These are phyloP conservation scores for Alca torda DNA, from an alignment of 2,797 vertebrate genomes.

Conservation along the genomic window DNA sequence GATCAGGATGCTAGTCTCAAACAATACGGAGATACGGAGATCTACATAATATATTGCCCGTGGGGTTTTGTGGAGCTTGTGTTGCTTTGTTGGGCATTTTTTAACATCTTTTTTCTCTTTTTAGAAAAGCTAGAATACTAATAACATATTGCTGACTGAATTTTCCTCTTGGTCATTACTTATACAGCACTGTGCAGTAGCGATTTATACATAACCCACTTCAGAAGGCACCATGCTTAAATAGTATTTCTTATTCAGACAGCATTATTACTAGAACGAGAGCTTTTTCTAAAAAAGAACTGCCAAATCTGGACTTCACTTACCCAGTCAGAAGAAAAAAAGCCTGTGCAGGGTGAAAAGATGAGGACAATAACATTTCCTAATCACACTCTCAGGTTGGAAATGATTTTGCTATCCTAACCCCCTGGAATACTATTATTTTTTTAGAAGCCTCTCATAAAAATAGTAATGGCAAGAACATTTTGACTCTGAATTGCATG, in stretches of 20 bases:
- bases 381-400: neutral
- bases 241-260: neutral
- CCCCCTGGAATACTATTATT: neutral
- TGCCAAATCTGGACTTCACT: neutral
- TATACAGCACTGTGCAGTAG: neutral
- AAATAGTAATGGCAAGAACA: neutral
- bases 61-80: neutral
- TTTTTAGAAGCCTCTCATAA: neutral
- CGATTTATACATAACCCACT: neutral
- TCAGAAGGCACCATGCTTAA: neutral
- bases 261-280: neutral
- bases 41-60: neutral
- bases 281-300: neutral
- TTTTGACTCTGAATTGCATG: neutral
- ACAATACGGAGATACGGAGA: neutral
- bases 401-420: neutral
- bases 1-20: neutral
- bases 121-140: neutral
- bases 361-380: neutral
- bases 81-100: neutral
- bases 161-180: neutral
- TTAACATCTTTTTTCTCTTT: neutral
- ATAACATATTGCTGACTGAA: neutral
- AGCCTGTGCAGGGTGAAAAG: neutral
- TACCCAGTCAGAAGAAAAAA: neutral